phyloP scores from a whole-genome alignment of 2,797 vertebrate species.

The Hippopotamyrus pictus region DNA sequence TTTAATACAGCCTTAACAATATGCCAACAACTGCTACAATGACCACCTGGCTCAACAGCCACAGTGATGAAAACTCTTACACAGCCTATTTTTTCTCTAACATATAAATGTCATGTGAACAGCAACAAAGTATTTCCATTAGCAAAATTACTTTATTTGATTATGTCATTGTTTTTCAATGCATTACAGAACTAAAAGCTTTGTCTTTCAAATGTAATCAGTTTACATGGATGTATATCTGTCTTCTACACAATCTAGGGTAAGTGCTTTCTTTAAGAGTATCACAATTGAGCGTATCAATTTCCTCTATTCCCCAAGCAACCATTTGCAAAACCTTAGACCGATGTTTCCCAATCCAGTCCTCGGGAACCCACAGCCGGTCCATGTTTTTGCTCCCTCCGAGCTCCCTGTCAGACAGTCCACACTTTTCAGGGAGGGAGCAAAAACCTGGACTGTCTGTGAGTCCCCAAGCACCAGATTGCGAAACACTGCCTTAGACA shows the following conservation, averaged over 20 bases:
- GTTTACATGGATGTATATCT: not conserved
- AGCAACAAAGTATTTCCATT: not conserved
- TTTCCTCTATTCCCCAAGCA: not conserved
- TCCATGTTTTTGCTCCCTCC: not conserved
- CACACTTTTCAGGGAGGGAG: not conserved
- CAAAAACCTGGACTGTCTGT: not conserved
- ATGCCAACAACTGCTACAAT: not conserved
- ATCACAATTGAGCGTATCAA: not conserved
- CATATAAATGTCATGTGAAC: not conserved
- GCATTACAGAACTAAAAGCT: not conserved
- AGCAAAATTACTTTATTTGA: not conserved
- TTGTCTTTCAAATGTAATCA: constrained; percentile 1
- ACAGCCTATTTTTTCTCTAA: not conserved
- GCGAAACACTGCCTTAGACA: not conserved
- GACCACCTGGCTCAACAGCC: not conserved
- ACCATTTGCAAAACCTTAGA: not conserved
- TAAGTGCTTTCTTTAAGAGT: not conserved
- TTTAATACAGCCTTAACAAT: not conserved
- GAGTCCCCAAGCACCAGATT: not conserved
- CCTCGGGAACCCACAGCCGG: not conserved
- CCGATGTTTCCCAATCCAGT: not conserved
- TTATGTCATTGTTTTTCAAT: not conserved
- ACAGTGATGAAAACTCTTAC: not conserved
- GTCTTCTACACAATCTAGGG: not conserved
- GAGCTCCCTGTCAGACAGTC: not conserved